Evolutionary conservation across 2,888 invertebrate species (phyloP), one percentile per base, ranked within the genome.

Genomic region (Clivina fossor): DNA sequence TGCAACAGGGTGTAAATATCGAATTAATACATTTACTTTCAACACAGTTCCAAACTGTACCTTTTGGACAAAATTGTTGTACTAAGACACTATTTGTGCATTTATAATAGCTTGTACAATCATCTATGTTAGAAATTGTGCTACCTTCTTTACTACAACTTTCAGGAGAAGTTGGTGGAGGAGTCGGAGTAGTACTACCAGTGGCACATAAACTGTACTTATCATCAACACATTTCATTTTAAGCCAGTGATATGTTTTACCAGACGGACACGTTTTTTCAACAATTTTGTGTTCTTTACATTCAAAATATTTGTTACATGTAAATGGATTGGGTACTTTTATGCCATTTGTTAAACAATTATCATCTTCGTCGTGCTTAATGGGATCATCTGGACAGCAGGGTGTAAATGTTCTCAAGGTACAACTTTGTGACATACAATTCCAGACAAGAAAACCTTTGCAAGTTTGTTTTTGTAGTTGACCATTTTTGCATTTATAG

Each of bases 251-350:
- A 16, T 18, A 48, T 22, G 13, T 48, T 13, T 48, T 20, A 2
- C 48, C 48, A 7, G 7, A 7, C 22, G 35, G 48, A 16, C 48
- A 48, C 2, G 20, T 19, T 22, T 37, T 11, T 16, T 48, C 22
- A 4, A 35, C 26, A 22, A 48, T 48, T 11, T 20, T 22, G 24
- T 15, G 5, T 13, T 26, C 24, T 3, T 4, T 8, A 15, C 48
- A 48, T 35, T 33, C 35, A 16, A 48, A 48, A 35, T 48, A 48
- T 16, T 48, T 48, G n/a, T 48, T 22, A 15, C 48, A 48, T 2
- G 33, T 37, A 35, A 48, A 22, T 3, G 37, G 35, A 35, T 48
- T 48, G 4, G 35, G 35, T 11, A 48, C 19, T 16, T 33, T 48
- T 9, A 35, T 16, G 4, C 33, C 32, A 2, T 19, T 5, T 19